Percentiles rank a stretch among this genome's conserved stretches.
phyloP scores from a whole-genome alignment of 1,140 invertebrate species.

The Platorchestia sp. region DNA sequence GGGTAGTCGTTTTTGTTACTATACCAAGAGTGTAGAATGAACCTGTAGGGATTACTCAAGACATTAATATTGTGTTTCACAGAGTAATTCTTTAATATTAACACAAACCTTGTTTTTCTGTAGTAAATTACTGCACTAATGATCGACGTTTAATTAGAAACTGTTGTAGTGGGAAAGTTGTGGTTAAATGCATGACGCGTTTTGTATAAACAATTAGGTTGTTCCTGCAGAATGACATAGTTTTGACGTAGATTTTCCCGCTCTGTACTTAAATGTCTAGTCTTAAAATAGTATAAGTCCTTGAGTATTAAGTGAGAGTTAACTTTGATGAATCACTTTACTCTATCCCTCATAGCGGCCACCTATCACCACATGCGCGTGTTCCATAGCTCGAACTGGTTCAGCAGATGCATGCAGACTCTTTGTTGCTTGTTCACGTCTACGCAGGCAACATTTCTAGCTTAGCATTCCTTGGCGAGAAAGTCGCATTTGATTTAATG shows the following conservation, averaged over 20 bases:
- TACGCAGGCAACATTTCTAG: too few relatives aligned
- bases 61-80: neutral
- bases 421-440: neutral
- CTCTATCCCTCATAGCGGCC: too few relatives aligned
- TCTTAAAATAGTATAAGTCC: neutral
- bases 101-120: neutral
- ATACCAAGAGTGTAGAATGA: neutral
- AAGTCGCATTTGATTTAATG: too few relatives aligned
- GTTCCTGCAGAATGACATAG: neutral
- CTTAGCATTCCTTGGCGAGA: too few relatives aligned
- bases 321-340: neutral
- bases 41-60: neutral
- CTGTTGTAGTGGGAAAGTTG: neutral
- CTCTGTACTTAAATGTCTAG: constrained; percentile 35
- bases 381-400: neutral
- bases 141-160: neutral
- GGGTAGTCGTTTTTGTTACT: neutral
- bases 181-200: neutral
- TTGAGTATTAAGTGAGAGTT: neutral
- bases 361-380: too few relatives aligned
- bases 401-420: neutral
- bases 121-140: neutral
- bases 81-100: neutral
- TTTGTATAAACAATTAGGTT: neutral
- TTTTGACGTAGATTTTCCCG: neutral